These are phyloP conservation scores for Tortricodes alternella DNA, from an alignment of 2,888 invertebrate genomes.

Conservation along the genomic window DNA sequence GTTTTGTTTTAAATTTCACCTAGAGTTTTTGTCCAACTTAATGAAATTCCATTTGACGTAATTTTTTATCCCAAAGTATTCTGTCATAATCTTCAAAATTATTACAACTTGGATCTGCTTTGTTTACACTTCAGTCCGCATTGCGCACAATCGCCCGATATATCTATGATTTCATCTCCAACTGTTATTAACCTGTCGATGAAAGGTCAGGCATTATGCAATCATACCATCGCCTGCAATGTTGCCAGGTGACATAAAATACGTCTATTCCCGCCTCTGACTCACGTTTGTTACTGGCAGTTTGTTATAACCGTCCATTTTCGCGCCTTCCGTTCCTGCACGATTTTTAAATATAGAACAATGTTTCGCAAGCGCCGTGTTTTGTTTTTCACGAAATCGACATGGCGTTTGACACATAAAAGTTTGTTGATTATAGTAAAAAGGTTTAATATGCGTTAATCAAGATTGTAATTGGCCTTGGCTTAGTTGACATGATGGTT, in stretches of 20 bases:
- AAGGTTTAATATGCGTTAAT: background rate
- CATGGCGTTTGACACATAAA: slow-evolving; percentile 2
- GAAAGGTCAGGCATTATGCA: slow-evolving; percentile 29
- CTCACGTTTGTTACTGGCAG: slow-evolving; percentile 53
- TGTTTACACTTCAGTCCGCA: background rate
- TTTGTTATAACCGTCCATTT: slow-evolving; percentile 47
- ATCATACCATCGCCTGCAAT: slow-evolving; percentile 37
- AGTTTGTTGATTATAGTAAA: background rate
- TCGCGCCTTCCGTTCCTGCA: slow-evolving; percentile 57
- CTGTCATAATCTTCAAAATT: background rate
- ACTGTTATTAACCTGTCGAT: slow-evolving; percentile 4
- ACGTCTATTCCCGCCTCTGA: slow-evolving; percentile 52
- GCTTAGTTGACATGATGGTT: no score
- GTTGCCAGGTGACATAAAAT: slow-evolving; percentile 63
- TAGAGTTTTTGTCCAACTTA: no score
- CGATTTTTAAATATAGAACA: slow-evolving; percentile 62
- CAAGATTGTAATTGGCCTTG: no score
- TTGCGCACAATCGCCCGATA: background rate
- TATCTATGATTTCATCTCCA: slow-evolving; percentile 18
- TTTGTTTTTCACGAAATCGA: slow-evolving; percentile 39
- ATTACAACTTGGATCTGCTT: background rate
- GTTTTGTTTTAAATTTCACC: no score
- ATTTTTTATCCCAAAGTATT: no score
- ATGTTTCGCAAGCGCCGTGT: slow-evolving; percentile 50
- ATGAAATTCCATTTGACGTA: no score